phyloP scores from a whole-genome alignment of 2,113 vertebrate genomes.

The Corythornis vintsioides region DNA sequence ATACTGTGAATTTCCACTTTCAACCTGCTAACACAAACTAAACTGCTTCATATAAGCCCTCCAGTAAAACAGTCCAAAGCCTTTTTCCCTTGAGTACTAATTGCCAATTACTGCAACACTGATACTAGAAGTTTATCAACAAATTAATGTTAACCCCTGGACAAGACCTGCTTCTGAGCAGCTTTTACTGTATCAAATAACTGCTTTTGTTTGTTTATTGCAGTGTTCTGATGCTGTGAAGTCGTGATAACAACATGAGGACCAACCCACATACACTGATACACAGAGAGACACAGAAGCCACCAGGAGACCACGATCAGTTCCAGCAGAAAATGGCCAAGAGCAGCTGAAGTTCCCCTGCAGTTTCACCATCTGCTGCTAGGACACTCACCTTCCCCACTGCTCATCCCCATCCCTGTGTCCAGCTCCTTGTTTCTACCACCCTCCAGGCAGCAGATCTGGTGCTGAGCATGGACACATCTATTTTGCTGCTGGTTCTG shows the following conservation, averaged over 20 bases:
- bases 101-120: neutral
- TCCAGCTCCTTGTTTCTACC: neutral
- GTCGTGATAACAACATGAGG: accelerated
- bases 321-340: neutral
- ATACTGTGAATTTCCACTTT: neutral
- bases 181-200: neutral
- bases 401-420: neutral
- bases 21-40: neutral
- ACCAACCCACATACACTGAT: neutral
- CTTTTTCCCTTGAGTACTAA: neutral
- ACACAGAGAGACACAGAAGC: neutral
- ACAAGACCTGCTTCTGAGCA: neutral
- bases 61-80: neutral
- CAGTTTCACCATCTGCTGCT: neutral
- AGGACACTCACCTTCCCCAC: neutral
- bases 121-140: neutral
- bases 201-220: neutral
- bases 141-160: neutral
- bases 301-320: neutral
- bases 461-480: neutral
- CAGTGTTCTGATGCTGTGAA: neutral
- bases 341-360: neutral
- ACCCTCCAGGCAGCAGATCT: neutral
- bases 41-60: neutral
- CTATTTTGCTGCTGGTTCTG: neutral